Percentiles rank a stretch among this genome's conserved stretches.
Conservation (phyloP, 92 coral and sea anemone genomes). For the Epizoanthus illoricatus region DNA sequence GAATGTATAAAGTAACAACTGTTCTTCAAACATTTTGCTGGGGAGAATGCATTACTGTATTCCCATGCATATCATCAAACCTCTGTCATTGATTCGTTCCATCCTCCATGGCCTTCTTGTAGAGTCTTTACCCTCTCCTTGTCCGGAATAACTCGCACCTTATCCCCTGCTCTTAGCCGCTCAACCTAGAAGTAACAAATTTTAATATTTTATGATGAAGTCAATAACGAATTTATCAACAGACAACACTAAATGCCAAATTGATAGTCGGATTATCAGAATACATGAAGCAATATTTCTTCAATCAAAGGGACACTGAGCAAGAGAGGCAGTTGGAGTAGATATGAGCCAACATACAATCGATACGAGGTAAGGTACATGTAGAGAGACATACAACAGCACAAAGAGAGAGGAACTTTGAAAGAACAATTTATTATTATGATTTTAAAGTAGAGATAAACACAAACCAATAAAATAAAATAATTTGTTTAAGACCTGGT, state of each 20-base stretch:
- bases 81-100: slow-evolving; percentile 70
- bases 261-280: neutral
- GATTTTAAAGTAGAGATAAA: neutral
- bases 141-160: slow-evolving; percentile 57
- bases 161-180: slow-evolving; percentile 64
- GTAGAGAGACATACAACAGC: neutral
- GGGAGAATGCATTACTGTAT: too few relatives aligned
- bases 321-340: too few relatives aligned
- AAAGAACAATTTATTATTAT: too few relatives aligned
- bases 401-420: too few relatives aligned
- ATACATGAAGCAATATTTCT: too few relatives aligned
- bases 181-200: slow-evolving; percentile 34
- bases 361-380: neutral
- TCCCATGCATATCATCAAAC: slow-evolving; percentile 13
- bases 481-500: neutral
- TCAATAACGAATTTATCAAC: neutral
- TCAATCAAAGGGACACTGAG: too few relatives aligned
- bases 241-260: neutral
- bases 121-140: slow-evolving; percentile 54
- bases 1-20: too few relatives aligned
- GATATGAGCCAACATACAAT: neutral
- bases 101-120: slow-evolving; percentile 88
- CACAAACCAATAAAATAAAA: too few relatives aligned
- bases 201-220: neutral
- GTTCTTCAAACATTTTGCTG: too few relatives aligned